These are phyloP conservation scores for Ovibos moschatus DNA, from an alignment of 2,113 vertebrate genomes.

Conservation along the genomic window DNA sequence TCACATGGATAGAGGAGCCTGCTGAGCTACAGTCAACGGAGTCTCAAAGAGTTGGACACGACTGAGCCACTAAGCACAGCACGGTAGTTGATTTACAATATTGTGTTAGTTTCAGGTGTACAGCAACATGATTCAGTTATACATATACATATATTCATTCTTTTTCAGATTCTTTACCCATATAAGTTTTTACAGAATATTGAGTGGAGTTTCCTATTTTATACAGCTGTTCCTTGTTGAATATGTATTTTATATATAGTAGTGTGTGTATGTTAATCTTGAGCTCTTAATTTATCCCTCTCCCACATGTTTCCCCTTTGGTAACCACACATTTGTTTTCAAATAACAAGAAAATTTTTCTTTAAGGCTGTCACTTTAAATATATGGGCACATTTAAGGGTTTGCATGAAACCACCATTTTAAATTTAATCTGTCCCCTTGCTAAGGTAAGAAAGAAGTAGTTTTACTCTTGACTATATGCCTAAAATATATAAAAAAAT, in stretches of 20 bases:
- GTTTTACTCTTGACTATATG: neutral
- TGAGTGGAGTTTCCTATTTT: neutral
- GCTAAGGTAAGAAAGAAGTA: neutral
- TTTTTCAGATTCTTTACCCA: neutral
- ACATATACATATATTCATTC: neutral
- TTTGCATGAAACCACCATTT: neutral
- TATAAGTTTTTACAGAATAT: neutral
- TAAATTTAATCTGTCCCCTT: neutral
- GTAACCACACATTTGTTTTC: neutral
- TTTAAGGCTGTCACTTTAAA: neutral
- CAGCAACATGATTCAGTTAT: neutral
- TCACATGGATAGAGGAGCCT: neutral
- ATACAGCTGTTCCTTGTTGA: neutral
- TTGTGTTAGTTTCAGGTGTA: neutral
- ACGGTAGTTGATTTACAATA: neutral
- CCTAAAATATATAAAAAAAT: conserved; percentile 20
- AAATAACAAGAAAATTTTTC: neutral
- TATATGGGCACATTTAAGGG: neutral
- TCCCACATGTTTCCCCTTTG: neutral
- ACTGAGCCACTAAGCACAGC: neutral
- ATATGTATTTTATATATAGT: neutral
- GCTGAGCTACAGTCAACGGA: neutral
- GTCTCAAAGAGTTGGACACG: neutral
- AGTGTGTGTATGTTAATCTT: neutral
- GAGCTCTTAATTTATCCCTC: neutral